A percentile compares a stretch with the other conserved stretches of the same genome.
phyloP scores from a whole-genome alignment of 2,797 vertebrate genomes.

The Peromyscus attwateri region DNA sequence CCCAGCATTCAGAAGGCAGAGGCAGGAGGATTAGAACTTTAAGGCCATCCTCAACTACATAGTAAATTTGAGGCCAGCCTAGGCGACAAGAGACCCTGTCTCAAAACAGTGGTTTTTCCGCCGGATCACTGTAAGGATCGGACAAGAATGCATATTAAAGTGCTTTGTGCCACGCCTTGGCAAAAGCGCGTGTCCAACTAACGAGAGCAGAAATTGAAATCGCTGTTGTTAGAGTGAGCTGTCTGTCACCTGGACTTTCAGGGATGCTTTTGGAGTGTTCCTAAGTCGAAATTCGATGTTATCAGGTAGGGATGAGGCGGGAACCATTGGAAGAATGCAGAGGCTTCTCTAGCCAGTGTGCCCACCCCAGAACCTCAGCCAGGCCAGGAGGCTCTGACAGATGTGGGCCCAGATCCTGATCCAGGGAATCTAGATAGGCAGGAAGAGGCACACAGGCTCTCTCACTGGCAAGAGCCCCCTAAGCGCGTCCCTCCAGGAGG shows the following conservation, averaged over 20 bases:
- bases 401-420: not conserved
- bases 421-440: not conserved
- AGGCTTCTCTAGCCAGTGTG: not conserved
- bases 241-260: not conserved
- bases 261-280: not conserved
- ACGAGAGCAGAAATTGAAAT: not conserved
- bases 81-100: not conserved
- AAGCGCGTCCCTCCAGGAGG: constrained; percentile 57
- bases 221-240: not conserved
- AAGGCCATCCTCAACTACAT: not conserved
- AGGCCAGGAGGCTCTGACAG: not conserved
- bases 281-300: not conserved
- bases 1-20: not conserved
- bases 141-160: not conserved
- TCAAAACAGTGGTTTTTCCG: not conserved
- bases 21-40: not conserved
- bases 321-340: not conserved
- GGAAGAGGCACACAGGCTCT: not conserved
- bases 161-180: not conserved
- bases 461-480: constrained; percentile 4
- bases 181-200: not conserved
- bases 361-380: not conserved
- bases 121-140: not conserved
- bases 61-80: not conserved
- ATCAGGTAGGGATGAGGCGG: not conserved